Evolutionary conservation across 2,888 invertebrate species (phyloP).

Genomic region (Platycheirus albimanus): DNA sequence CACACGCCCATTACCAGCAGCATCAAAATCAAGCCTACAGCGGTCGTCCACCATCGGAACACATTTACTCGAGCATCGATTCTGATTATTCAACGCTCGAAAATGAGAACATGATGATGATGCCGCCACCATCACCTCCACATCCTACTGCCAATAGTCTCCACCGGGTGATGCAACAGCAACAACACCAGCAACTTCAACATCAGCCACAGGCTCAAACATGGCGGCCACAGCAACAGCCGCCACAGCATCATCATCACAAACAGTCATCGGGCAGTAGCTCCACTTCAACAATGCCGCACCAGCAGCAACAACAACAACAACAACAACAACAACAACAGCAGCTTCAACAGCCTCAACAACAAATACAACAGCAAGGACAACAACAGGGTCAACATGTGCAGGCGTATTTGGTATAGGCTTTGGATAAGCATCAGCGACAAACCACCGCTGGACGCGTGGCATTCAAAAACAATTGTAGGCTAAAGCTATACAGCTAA

Average conservation of each 20-base stretch:
- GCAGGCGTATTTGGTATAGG: constrained; percentile 77
- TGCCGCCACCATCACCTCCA: constrained; percentile 78
- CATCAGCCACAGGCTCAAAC: constrained; percentile 80
- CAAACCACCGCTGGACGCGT: constrained; percentile 70
- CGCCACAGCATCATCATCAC: constrained; percentile 78
- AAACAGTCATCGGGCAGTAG: constrained; percentile 82
- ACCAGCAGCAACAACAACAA: constrained; percentile 76
- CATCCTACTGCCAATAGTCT: constrained; percentile 75
- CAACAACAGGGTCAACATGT: constrained; percentile 82
- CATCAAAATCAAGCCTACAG: constrained; percentile 79
- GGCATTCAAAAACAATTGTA: constrained; percentile 62
- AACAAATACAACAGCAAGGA: constrained; percentile 73
- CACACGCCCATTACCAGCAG: constrained; percentile 82
- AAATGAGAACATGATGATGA: constrained; percentile 82
- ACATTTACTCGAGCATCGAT: constrained; percentile 94
- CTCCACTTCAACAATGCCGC: constrained; percentile 76
- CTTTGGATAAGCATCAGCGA: constrained; percentile 44
- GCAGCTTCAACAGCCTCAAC: constrained; percentile 37
- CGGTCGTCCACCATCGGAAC: constrained; percentile 90
- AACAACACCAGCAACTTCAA: constrained; percentile 74
- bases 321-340: constrained; percentile 76
- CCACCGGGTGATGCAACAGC: constrained; percentile 76
- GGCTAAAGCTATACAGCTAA: constrained; percentile 63
- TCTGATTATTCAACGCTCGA: constrained; percentile 87
- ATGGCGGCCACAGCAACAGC: constrained; percentile 83